Evolutionary conservation across 2,797 vertebrate genomes (phyloP), one percentile per base, ranked within the genome.

Genomic region (Manis crassicaudata): DNA sequence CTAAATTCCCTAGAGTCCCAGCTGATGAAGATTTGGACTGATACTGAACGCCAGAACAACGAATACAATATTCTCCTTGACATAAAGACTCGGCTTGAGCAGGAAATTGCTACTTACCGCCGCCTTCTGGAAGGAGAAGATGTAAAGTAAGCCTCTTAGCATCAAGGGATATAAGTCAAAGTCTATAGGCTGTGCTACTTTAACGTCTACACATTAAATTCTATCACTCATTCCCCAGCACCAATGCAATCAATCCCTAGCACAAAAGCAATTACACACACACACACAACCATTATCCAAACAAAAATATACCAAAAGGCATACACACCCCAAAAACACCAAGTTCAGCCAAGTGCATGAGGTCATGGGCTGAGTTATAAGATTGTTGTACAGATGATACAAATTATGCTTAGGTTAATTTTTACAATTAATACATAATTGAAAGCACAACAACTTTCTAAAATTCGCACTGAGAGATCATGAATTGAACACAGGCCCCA

Each of bases 71-170:
- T 21, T 32, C 96, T 99, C 97, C 97, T 99, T 67, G 98, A 98
- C 82, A 95, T 98, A 98, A 98, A 98, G 97, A 98, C 95, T 65
- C 97, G 32, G 75, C 76, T 98, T 82, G 98, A 99, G 95, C 97
- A 96, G 97, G 98, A 98, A 97, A 98, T 98, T 0, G 97, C 97
- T 85, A 99, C 98, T 0, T 99, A 99, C 92, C 98, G 97, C 9
- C 96, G 90, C n/a, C 98, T 99, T 85, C 98, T 99, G 92, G 98
- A 99, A 72, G 98, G 98, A 84, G 98, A 98, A 60, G 98, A 98
- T 17, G 17, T 0, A 32, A 7, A 21, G 98, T 99, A 93, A 98
- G 98, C 52, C 62, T 93, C 81, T 84, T 25, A 80, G 67, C 23
- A 80, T 37, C 35, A 35, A 23, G 21, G 37, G 27, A 35, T 75